A percentile compares a stretch with the other conserved stretches of the same genome.
These are phyloP conservation scores for Heteronetta atricapilla DNA, from an alignment of 2,113 vertebrate species.

Conservation along the genomic window DNA sequence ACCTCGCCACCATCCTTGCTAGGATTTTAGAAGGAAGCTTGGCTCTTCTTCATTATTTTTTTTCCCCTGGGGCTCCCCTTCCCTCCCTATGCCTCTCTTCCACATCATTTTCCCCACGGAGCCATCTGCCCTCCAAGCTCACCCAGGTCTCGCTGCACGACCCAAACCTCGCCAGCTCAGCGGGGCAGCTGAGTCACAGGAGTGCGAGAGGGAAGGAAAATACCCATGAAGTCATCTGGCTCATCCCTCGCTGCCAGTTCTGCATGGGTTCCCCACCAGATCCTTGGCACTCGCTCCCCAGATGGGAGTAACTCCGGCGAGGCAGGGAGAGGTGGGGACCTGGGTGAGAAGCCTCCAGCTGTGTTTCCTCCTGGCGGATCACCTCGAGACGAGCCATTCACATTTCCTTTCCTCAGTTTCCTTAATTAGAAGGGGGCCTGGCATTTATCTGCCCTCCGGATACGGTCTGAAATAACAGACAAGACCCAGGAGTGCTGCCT, in stretches of 20 bases:
- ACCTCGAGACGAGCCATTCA: neutral
- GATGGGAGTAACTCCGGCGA: neutral
- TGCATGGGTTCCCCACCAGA: conserved; percentile 31
- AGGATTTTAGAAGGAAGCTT: neutral
- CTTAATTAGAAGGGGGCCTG: conserved; percentile 37
- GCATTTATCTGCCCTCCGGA: conserved; percentile 31
- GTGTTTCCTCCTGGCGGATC: neutral
- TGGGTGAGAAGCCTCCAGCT: neutral
- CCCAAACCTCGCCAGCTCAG: neutral
- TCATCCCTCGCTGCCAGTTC: conserved; percentile 6
- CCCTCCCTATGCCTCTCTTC: neutral
- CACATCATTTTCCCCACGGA: neutral
- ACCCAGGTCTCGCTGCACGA: neutral
- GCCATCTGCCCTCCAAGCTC: neutral
- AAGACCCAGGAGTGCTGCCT: neutral
- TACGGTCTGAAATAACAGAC: conserved; percentile 56
- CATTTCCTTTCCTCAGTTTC: conserved; percentile 48
- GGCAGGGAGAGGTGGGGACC: neutral
- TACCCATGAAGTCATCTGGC: conserved; percentile 40
- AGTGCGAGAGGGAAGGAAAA: conserved; percentile 29
- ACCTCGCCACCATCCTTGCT: neutral
- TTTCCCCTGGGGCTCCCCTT: neutral
- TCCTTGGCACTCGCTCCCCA: neutral
- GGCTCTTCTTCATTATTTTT: neutral
- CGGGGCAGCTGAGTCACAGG: neutral